These are phyloP conservation scores for Drosophila suzukii DNA, from an alignment of 1,140 invertebrate species.

Conservation along the genomic window DNA sequence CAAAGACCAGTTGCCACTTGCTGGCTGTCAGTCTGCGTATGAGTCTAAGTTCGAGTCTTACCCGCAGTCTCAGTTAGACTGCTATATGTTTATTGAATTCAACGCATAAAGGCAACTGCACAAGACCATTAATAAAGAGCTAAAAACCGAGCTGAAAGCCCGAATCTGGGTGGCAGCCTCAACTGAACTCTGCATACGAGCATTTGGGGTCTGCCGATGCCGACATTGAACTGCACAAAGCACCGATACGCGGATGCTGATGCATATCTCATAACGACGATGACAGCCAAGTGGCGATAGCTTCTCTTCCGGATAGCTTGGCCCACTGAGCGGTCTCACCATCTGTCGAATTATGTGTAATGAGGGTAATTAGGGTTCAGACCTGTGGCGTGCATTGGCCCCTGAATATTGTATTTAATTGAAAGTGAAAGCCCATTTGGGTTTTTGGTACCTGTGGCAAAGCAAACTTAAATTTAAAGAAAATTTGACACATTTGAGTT, in stretches of 20 bases:
- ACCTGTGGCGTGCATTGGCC: constrained; percentile 42
- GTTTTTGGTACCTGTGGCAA: not conserved
- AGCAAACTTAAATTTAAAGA: not conserved
- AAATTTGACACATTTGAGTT: not conserved
- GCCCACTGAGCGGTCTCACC: constrained; percentile 19
- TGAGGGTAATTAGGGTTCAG: constrained; percentile 36
- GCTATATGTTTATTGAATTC: constrained; percentile 63
- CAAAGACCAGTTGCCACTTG: constrained; percentile 70
- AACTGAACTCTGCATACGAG: constrained; percentile 66
- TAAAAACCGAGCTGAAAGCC: constrained; percentile 38
- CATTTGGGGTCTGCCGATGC: constrained; percentile 27
- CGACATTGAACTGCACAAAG: constrained; percentile 68
- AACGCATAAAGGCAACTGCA: constrained; percentile 67
- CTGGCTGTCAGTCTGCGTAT: constrained; percentile 40
- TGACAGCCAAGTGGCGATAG: constrained; percentile 23
- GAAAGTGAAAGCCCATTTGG: constrained; percentile 55
- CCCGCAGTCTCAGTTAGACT: constrained; percentile 13
- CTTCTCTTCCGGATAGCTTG: constrained; percentile 45
- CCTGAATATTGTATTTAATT: constrained; percentile 21
- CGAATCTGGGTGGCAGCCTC: constrained; percentile 53
- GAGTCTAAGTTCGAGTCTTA: constrained; percentile 2
- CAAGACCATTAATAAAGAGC: constrained; percentile 71
- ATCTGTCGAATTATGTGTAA: constrained; percentile 62
- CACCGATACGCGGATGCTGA: constrained; percentile 31
- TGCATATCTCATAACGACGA: constrained; percentile 34